phyloP scores from a whole-genome alignment of 2,113 vertebrate genomes.

The Desmodus rotundus region DNA sequence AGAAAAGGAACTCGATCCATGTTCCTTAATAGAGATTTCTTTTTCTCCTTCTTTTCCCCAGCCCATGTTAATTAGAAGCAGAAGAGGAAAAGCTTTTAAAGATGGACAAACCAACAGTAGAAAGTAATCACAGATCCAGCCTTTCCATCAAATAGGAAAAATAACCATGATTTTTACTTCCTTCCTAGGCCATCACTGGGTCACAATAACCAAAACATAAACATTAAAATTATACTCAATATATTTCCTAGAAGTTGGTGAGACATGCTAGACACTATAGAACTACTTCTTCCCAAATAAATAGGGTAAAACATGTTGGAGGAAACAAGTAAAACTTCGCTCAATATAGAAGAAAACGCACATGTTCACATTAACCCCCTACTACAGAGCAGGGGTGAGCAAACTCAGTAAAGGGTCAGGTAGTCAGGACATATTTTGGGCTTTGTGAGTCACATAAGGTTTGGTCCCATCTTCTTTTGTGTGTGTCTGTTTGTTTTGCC shows the following conservation, averaged over 20 bases:
- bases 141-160: background rate
- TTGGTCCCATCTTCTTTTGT: background rate
- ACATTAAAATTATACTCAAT: background rate
- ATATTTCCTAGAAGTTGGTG: background rate
- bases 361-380: background rate
- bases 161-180: background rate
- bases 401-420: background rate
- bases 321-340: background rate
- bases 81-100: background rate
- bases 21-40: background rate
- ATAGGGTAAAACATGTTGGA: background rate
- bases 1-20: background rate
- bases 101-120: background rate
- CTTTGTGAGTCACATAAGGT: background rate
- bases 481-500: background rate
- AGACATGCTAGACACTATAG: background rate
- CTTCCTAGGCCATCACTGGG: background rate
- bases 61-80: background rate
- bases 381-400: too few relatives aligned
- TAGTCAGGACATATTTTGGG: background rate
- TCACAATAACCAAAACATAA: background rate
- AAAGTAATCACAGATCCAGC: background rate
- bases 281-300: background rate
- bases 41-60: background rate
- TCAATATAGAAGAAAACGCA: background rate